Percentiles rank a stretch among this genome's conserved stretches.
These are phyloP conservation scores for Sebastes glaucus DNA, from an alignment of 2,797 vertebrate genomes.

Conservation along the genomic window DNA sequence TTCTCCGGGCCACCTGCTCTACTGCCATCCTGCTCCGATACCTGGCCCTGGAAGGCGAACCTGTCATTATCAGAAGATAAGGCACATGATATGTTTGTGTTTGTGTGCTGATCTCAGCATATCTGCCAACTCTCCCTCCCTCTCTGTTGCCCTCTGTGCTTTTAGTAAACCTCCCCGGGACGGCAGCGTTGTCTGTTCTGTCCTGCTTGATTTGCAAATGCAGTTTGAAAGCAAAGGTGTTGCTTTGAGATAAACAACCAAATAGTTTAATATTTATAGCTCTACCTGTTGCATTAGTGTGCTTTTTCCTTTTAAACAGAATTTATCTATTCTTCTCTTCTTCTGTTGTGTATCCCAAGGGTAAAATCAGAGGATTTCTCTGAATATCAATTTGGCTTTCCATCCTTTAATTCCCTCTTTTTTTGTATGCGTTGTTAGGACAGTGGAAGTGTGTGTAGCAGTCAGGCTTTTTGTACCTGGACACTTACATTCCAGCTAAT, in stretches of 20 bases:
- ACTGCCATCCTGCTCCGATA: slow-evolving; percentile 55
- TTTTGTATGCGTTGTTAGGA: neutral
- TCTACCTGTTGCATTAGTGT: neutral
- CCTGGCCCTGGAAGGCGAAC: slow-evolving; percentile 51
- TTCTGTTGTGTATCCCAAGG: neutral
- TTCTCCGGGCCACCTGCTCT: slow-evolving; percentile 70
- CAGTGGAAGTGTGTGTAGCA: neutral
- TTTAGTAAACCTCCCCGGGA: slow-evolving; percentile 44
- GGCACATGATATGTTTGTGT: slow-evolving; percentile 8
- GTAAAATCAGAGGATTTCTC: neutral
- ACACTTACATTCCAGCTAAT: slow-evolving; percentile 18
- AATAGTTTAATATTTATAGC: slow-evolving; percentile 2
- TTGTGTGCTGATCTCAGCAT: slow-evolving; percentile 19
- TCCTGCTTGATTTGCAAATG: slow-evolving; percentile 21
- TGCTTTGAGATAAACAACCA: slow-evolving; percentile 17
- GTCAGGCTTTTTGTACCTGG: neutral
- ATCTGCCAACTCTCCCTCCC: slow-evolving; percentile 20
- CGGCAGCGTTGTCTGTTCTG: neutral
- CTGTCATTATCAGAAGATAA: slow-evolving; percentile 57
- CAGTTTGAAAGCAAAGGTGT: slow-evolving; percentile 17
- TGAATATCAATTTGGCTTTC: neutral
- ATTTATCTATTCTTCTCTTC: neutral
- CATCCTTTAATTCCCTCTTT: neutral
- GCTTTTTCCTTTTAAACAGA: neutral
- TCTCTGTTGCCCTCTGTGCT: slow-evolving; percentile 30